phyloP scores from a whole-genome alignment of 2,797 vertebrate species.

The Cercopithecus petaurista region DNA sequence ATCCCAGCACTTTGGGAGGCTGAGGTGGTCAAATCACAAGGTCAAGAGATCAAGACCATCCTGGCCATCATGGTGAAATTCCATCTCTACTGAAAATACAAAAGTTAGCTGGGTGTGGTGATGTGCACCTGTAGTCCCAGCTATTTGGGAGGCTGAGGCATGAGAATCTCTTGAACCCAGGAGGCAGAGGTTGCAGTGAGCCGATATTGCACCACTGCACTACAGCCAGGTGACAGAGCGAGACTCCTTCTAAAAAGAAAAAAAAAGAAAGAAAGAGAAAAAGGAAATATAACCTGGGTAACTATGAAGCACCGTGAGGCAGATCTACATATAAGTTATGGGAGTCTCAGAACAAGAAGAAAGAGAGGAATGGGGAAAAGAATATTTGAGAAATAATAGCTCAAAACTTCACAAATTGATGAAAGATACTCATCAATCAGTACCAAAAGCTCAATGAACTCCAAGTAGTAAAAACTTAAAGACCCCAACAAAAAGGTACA shows the following conservation, averaged over 20 bases:
- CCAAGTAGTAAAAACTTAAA: not conserved
- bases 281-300: not conserved
- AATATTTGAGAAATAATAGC: not conserved
- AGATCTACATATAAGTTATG: not conserved
- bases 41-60: too few species aligned
- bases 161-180: not conserved
- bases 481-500: not conserved
- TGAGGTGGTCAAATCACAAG: fast-evolving
- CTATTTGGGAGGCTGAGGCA: not conserved
- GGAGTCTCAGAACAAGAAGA: not conserved
- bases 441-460: not conserved
- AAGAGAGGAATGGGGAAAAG: not conserved
- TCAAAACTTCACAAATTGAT: not conserved
- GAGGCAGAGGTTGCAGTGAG: not conserved
- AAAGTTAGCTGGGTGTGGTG: too few species aligned
- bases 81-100: too few species aligned
- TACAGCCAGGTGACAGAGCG: not conserved
- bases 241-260: not conserved
- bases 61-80: too few species aligned
- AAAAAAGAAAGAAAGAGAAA: not conserved
- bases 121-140: too few species aligned
- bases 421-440: not conserved
- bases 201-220: not conserved
- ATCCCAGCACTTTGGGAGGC: too few species aligned
- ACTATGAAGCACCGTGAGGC: not conserved